These are phyloP conservation scores for Leptopilina clavipes DNA, from an alignment of 1,140 invertebrate species.

Conservation along the genomic window DNA sequence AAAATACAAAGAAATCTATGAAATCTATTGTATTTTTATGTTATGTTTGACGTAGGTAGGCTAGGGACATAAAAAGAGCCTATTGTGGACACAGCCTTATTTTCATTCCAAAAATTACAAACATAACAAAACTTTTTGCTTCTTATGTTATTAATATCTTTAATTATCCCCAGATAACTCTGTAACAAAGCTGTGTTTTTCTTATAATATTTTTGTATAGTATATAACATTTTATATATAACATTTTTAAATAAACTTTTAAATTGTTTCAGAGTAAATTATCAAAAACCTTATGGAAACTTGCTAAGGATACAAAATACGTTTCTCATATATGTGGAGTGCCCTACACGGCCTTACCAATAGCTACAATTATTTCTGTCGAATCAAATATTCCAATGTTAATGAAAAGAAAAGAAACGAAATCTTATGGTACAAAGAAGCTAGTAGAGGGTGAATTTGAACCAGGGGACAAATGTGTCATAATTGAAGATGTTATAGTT, in stretches of 20 bases:
- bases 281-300: slow-evolving; percentile 79
- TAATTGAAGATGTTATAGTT: slow-evolving; percentile 97
- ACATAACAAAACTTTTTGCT: too few species aligned
- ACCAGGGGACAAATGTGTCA: slow-evolving; percentile 86
- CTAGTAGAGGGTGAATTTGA: slow-evolving; percentile 93
- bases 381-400: slow-evolving; percentile 88
- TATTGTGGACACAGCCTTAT: too few species aligned
- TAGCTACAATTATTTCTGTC: slow-evolving; percentile 89
- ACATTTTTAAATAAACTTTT: background rate
- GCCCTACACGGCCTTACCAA: slow-evolving; percentile 95
- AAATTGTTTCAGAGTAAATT: slow-evolving; percentile 76
- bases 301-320: slow-evolving; percentile 72
- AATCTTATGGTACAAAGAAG: slow-evolving; percentile 96
- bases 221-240: too few species aligned
- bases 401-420: slow-evolving; percentile 90
- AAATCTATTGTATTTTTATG: too few species aligned
- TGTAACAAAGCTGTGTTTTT: too few species aligned
- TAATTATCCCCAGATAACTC: too few species aligned
- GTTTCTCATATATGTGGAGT: slow-evolving; percentile 92
- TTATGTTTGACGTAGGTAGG: too few species aligned
- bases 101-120: too few species aligned
- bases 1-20: too few species aligned
- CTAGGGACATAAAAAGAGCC: too few species aligned
- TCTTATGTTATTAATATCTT: too few species aligned
- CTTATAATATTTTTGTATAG: too few species aligned